Evolutionary conservation across 2,113 vertebrate species (phyloP), one percentile per base, ranked within the genome.

Genomic region (Hydropotes inermis): DNA sequence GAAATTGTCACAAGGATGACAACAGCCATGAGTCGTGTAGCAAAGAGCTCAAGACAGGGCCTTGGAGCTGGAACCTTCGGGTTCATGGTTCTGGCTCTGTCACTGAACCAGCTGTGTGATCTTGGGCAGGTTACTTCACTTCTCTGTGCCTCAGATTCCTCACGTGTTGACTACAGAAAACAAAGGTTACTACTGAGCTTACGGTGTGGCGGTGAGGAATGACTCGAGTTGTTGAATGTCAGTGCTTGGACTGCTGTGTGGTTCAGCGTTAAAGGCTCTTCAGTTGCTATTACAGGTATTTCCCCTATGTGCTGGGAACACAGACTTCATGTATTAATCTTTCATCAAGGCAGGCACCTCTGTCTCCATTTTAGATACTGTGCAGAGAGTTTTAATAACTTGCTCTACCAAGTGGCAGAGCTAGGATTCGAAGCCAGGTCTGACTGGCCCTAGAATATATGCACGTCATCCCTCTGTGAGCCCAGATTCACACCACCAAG

Each of bases 151-250:
- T 61, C 39, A 0, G 33, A 36, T 3, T 30, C 74, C 14, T 54
- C 3, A 0, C 0, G 1, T 7, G n/a, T 74, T 54, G 61, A 21
- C 36, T 6, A 17, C 12, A 27, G 52, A 9, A 1, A 17, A 78
- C 0, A 23, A 19, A 76, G 33, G 85, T 6, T 4, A 2, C 15
- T 4, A 2, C 15, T 30, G 1, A 3, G 19, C 19, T 81, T 5
- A 0, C 0, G 1, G 25, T 0, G 52, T 6, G 7, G 67, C 57
- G 0, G 1, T 2, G 45, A 55, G 5, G 36, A 33, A 1, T 0
- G 12, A n/a, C 61, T 2, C 7, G 70, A 45, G 39, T 0, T 6
- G 13, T 3, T 6, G 9, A 74, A 6, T 6, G 25, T 8, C 39
- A 2, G 7, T 3, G 2, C 50, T 3, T 4, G 33, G 70, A 36